Evolutionary conservation across 2,888 invertebrate genomes (phyloP).

Genomic region (Quadroppia sp.): DNA sequence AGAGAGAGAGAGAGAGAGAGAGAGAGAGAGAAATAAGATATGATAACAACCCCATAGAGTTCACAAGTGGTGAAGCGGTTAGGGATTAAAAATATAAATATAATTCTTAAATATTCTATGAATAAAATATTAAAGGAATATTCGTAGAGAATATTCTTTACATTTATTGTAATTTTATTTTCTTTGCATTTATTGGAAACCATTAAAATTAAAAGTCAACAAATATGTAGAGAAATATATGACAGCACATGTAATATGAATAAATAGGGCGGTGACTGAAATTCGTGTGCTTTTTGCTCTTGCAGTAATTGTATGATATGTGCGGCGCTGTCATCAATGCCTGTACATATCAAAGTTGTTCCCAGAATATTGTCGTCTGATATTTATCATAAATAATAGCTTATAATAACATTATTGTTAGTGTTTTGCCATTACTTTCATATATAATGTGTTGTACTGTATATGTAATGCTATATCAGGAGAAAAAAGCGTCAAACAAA

Average conservation of each 20-base stretch:
- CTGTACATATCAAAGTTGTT: slow-evolving; percentile 9
- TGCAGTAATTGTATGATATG: background rate
- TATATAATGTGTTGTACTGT: background rate
- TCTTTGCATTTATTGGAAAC: background rate
- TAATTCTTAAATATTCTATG: background rate
- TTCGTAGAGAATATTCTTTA: background rate
- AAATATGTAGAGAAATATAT: background rate
- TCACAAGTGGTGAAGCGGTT: background rate
- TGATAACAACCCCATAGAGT: background rate
- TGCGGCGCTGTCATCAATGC: slow-evolving; percentile 1
- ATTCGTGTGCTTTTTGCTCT: background rate
- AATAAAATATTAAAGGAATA: background rate
- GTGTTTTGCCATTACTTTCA: slow-evolving; percentile 28
- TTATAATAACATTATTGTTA: slow-evolving; percentile 36
- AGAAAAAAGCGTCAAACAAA: slow-evolving; percentile 19
- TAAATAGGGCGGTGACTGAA: slow-evolving; percentile 8
- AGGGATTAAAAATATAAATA: background rate
- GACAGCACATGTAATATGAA: background rate
- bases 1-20: background rate
- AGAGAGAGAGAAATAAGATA: background rate
- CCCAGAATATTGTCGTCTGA: slow-evolving; percentile 20
- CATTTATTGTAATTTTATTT: background rate
- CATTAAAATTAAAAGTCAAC: slow-evolving; percentile 32
- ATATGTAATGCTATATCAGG: slow-evolving; percentile 24
- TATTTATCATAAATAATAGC: slow-evolving; percentile 36